Conservation (phyloP, 2,113 vertebrate genomes). For the Leptocoma aspasia region DNA sequence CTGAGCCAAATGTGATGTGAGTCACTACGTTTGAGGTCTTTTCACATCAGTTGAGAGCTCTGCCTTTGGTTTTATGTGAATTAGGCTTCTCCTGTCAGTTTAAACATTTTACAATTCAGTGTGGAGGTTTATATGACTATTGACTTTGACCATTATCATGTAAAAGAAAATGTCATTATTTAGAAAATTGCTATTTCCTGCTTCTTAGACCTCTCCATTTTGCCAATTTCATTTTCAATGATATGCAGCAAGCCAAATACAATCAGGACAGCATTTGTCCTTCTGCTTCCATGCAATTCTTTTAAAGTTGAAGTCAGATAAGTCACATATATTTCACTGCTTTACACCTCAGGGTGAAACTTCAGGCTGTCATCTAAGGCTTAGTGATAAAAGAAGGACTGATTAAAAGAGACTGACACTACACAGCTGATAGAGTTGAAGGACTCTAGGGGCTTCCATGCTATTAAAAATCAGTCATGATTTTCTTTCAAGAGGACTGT, state of each 20-base stretch:
- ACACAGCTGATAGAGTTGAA: constrained; percentile 34
- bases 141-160: not conserved
- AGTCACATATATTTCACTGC: constrained; percentile 37
- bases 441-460: not conserved
- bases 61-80: not conserved
- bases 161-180: not conserved
- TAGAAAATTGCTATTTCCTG: not conserved
- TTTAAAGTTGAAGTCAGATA: constrained; percentile 16
- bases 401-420: constrained; percentile 58
- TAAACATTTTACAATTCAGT: not conserved
- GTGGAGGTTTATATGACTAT: not conserved
- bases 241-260: not conserved
- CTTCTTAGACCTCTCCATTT: not conserved
- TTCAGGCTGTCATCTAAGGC: constrained; percentile 32
- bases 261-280: not conserved
- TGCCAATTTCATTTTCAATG: not conserved
- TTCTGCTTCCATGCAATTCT: not conserved
- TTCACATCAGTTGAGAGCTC: not conserved
- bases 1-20: not conserved
- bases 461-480: constrained; percentile 39
- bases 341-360: constrained; percentile 39
- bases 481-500: constrained; percentile 44
- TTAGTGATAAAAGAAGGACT: constrained; percentile 43
- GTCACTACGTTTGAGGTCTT: not conserved
- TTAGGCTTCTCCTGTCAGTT: not conserved